These are phyloP conservation scores for Mola mola DNA, from an alignment of 2,113 vertebrate genomes.

Conservation along the genomic window DNA sequence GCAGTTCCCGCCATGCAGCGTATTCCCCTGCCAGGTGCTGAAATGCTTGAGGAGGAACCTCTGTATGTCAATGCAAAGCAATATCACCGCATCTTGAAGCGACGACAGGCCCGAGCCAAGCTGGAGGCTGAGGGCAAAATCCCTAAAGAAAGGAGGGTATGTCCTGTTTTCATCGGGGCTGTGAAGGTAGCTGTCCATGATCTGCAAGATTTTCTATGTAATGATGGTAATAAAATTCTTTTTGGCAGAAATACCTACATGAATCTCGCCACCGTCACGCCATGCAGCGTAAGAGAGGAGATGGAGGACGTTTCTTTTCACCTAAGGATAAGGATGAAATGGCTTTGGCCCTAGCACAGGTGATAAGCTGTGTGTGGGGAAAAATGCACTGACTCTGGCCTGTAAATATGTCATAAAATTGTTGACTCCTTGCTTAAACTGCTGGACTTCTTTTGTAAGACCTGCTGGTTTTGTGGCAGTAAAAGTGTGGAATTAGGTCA, in stretches of 20 bases:
- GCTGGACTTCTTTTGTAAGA: background rate
- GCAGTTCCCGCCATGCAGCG: conserved; percentile 93
- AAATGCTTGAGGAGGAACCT: conserved; percentile 98
- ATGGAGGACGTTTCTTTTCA: conserved; percentile 96
- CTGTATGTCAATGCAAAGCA: conserved; percentile 98
- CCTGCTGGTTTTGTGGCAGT: background rate
- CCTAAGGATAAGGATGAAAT: conserved; percentile 94
- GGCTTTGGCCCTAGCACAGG: conserved; percentile 86
- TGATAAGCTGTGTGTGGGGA: conserved; percentile 30
- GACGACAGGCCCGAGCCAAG: conserved; percentile 94
- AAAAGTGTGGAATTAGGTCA: background rate
- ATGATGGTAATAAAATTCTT: background rate
- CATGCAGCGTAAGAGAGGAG: conserved; percentile 95
- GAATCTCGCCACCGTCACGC: conserved; percentile 97
- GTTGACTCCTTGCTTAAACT: background rate
- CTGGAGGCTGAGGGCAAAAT: conserved; percentile 98
- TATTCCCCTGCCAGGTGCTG: conserved; percentile 95
- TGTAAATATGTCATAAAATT: too few species aligned
- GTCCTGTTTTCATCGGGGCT: background rate
- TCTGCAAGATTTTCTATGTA: background rate
- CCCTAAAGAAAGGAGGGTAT: conserved; percentile 96
- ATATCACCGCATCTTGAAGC: conserved; percentile 97
- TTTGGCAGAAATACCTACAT: conserved; percentile 93
- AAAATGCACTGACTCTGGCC: background rate
- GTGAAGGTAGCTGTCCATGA: background rate